A percentile compares a stretch with the other conserved stretches of the same genome.
Evolutionary conservation across 2,888 invertebrate genomes (phyloP).

Genomic region (Hedychridium roseum): DNA sequence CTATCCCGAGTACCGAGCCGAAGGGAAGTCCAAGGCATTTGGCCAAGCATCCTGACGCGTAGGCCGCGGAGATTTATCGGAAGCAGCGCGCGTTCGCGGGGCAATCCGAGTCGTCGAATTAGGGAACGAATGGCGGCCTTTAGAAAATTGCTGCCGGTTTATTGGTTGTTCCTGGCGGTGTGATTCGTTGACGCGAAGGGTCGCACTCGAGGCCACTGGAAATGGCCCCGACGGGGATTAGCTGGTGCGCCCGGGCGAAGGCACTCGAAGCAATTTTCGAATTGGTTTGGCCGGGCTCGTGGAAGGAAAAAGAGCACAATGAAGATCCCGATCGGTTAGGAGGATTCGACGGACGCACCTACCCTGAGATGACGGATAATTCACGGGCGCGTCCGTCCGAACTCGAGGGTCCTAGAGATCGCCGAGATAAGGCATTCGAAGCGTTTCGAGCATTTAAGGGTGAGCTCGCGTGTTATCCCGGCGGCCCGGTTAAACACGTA

Average conservation of each 20-base stretch:
- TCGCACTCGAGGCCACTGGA: slow-evolving; percentile 11
- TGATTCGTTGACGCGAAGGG: slow-evolving; percentile 20
- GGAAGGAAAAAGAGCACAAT: slow-evolving; percentile 19
- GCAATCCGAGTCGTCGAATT: no score
- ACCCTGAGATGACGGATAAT: slow-evolving; percentile 58
- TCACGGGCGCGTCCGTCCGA: slow-evolving; percentile 59
- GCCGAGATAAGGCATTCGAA: slow-evolving; percentile 60
- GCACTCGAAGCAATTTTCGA: slow-evolving; percentile 34
- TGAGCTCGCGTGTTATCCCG: slow-evolving; percentile 36
- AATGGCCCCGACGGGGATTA: slow-evolving; percentile 29
- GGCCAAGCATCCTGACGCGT: no score
- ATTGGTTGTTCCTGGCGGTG: slow-evolving; percentile 3
- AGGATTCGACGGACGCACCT: slow-evolving; percentile 43
- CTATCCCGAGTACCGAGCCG: no score
- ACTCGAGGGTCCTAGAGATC: slow-evolving; percentile 60
- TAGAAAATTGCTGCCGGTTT: no score
- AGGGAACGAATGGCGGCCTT: no score
- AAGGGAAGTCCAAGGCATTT: no score
- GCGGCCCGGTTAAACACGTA: slow-evolving; percentile 22
- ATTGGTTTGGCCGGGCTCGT: slow-evolving; percentile 1
- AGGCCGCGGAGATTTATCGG: no score
- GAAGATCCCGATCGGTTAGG: slow-evolving; percentile 58
- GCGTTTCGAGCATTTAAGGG: slow-evolving; percentile 58
- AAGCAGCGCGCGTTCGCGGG: no score
- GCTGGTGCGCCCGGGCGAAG: slow-evolving; percentile 12